Evolutionary conservation across 2,113 vertebrate genomes (phyloP), one percentile per base, ranked within the genome.

Genomic region (Speoplatyrhinus poulsoni): DNA sequence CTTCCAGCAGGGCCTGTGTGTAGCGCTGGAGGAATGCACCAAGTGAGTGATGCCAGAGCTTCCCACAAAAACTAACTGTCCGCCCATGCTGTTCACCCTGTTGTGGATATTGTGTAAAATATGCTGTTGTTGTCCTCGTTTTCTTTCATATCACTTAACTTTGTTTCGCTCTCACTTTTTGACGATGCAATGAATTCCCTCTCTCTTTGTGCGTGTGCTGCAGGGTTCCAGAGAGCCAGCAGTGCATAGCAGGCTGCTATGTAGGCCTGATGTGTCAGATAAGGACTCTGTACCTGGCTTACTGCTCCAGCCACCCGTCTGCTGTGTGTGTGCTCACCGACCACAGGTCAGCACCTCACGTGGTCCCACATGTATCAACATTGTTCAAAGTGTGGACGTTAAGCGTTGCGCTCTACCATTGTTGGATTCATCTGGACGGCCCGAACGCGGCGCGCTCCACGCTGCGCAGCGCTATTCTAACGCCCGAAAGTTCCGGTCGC

Each of bases 301-400:
- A 99, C 87, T 99, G 98, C 52, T 95, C 94, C 60, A 98, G 95
- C 77, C 98, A 99, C 74, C 98, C 98, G 0, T 95, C 94, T 0
- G 97, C 97, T 2, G 98, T 98, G 69, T 92, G 84, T 8, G 95
- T 99, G 79, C 94, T 99, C 82, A 99, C 96, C 0, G 94, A 98
- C 19, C 96, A 96, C 93, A 97, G 96, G 97, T 97, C 87, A 92
- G 88, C 62, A 41, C 12, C 48, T 59, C 32, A 60, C 53, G 55
- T 59, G 13, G 13, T 33, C 9, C 12, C 26, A 26, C 26, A 3
- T 26, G 26, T 26, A 26, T 26, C 26, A 3, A 26, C 26, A 26
- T 26, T 2, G 26, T 26, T 26, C 26, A 26, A 26, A 26, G 26
- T 26, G 1, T 26, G 26, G 26, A 26, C 2, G 26, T 26, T 26